Conservation (phyloP, 2,113 vertebrate species). For the Lipophrys pholis region DNA sequence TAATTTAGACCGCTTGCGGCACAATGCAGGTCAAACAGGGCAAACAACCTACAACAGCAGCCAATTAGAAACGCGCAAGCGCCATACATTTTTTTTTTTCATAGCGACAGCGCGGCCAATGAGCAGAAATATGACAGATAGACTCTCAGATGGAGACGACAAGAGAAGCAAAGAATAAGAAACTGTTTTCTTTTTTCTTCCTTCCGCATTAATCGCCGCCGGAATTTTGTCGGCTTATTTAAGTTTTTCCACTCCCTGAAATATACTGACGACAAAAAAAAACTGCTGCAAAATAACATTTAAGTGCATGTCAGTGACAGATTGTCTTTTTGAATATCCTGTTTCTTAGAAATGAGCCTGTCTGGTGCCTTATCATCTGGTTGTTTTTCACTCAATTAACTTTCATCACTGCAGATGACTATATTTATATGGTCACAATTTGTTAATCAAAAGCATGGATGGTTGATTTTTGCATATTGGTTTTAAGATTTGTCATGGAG, state of each 20-base stretch:
- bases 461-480: constrained; percentile 70
- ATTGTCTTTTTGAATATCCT: constrained; percentile 65
- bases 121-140: constrained; percentile 53
- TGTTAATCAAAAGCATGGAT: constrained; percentile 76
- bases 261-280: constrained; percentile 21
- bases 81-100: constrained; percentile 47
- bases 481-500: constrained; percentile 70
- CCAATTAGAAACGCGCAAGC: constrained; percentile 77
- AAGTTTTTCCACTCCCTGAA: constrained; percentile 12
- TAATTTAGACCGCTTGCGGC: constrained; percentile 80
- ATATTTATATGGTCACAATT: constrained; percentile 76
- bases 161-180: constrained; percentile 21
- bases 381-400: constrained; percentile 76
- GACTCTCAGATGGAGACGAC: constrained; percentile 26
- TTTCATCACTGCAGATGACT: constrained; percentile 73
- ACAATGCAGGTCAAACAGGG: constrained; percentile 80
- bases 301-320: constrained; percentile 50
- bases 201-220: constrained; percentile 22
- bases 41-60: constrained; percentile 79
- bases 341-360: constrained; percentile 51
- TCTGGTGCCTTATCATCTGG: constrained; percentile 71
- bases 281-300: constrained; percentile 32
- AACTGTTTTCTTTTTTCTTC: constrained; percentile 1
- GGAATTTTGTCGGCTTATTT: constrained; percentile 18
- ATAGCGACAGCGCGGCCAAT: constrained; percentile 47